These are phyloP conservation scores for Elegia similella DNA, from an alignment of 2,888 invertebrate genomes.

Conservation along the genomic window DNA sequence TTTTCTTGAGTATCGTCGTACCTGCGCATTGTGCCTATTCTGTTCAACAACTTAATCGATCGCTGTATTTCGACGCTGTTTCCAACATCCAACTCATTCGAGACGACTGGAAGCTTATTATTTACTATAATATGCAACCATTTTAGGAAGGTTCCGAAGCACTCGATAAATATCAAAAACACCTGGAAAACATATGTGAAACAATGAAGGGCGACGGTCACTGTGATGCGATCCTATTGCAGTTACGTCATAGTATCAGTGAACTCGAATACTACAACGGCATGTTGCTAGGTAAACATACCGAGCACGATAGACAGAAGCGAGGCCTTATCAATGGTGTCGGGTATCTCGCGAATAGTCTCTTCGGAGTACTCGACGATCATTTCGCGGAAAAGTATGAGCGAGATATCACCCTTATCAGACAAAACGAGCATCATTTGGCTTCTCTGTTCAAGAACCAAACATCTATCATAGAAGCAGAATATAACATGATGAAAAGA, in stretches of 20 bases:
- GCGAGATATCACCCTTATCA: background rate
- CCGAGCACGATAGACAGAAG: background rate
- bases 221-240: no score
- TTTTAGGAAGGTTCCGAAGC: no score
- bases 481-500: background rate
- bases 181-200: no score
- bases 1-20: no score
- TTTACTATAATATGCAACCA: no score
- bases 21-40: no score
- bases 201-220: no score
- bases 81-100: no score
- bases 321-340: background rate
- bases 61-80: no score
- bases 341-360: background rate
- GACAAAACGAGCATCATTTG: background rate
- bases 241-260: background rate
- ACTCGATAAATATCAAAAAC: no score
- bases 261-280: background rate
- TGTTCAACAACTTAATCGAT: no score
- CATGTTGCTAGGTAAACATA: background rate
- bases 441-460: background rate
- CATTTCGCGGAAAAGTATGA: background rate
- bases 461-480: background rate
- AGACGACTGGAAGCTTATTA: no score
- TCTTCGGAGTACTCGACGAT: background rate